Conservation (phyloP, 2,113 vertebrate species). For the Scortum barcoo region DNA sequence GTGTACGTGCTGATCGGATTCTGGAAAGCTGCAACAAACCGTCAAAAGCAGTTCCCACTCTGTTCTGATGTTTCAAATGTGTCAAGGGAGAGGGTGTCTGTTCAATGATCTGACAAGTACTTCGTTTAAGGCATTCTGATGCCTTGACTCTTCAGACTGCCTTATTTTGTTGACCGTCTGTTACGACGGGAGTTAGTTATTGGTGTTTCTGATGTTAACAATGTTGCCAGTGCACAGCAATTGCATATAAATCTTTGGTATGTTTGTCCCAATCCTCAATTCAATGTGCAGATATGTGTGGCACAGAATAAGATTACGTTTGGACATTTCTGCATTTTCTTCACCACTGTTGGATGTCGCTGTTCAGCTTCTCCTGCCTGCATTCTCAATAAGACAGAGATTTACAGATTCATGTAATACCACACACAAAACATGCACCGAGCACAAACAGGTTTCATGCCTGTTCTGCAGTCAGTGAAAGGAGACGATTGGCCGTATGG, state of each 20-base stretch:
- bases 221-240: no score
- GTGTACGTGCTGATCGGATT: not conserved
- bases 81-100: not conserved
- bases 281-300: no score
- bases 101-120: not conserved
- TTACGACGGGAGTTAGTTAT: not conserved
- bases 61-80: not conserved
- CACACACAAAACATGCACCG: slow-evolving; percentile 4
- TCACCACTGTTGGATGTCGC: not conserved
- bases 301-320: not conserved
- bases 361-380: not conserved
- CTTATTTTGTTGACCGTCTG: not conserved
- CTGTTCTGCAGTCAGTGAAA: not conserved
- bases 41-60: not conserved
- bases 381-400: not conserved
- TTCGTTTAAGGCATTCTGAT: not conserved
- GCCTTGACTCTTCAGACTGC: not conserved
- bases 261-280: no score
- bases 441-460: not conserved
- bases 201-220: no score
- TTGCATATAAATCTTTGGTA: no score
- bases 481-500: slow-evolving; percentile 3
- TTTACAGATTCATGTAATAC: not conserved
- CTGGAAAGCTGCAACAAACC: no score
- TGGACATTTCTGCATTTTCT: not conserved